Evolutionary conservation across 2,888 invertebrate genomes (phyloP).

Genomic region (Diaphora mendica): DNA sequence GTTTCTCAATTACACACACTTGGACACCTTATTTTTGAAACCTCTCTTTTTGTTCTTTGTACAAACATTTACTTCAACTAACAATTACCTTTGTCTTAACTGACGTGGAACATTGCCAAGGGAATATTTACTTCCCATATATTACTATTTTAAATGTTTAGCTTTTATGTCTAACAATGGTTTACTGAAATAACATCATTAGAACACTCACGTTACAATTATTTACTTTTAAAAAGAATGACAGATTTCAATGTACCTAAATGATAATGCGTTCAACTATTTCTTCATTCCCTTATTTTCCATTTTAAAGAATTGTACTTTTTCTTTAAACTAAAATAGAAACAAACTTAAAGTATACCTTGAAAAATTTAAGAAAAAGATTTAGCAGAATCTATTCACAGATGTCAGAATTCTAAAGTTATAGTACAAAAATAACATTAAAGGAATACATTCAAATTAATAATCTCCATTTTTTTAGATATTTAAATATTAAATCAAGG

Average conservation of each 20-base stretch:
- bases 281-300: too few relatives aligned
- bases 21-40: conserved; percentile 34
- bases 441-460: background rate
- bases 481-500: conserved; percentile 22
- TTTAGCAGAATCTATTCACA: too few relatives aligned
- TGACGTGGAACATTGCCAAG: conserved; percentile 48
- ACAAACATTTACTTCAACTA: conserved; percentile 17
- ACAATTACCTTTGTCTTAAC: conserved; percentile 49
- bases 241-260: background rate
- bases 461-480: background rate
- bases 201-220: conserved; percentile 41
- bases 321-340: too few relatives aligned
- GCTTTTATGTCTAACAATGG: conserved; percentile 34
- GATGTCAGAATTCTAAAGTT: background rate
- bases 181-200: conserved; percentile 51
- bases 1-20: conserved; percentile 21
- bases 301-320: too few relatives aligned
- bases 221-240: background rate
- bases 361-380: too few relatives aligned
- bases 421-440: background rate
- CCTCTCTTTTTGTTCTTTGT: conserved; percentile 32
- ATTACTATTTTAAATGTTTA: conserved; percentile 28
- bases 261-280: too few relatives aligned
- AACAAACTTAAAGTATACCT: too few relatives aligned
- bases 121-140: conserved; percentile 34